A percentile compares a stretch with the other conserved stretches of the same genome.
Evolutionary conservation across 2,888 invertebrate species (phyloP).

Genomic region (Gandaritis pyraliata): DNA sequence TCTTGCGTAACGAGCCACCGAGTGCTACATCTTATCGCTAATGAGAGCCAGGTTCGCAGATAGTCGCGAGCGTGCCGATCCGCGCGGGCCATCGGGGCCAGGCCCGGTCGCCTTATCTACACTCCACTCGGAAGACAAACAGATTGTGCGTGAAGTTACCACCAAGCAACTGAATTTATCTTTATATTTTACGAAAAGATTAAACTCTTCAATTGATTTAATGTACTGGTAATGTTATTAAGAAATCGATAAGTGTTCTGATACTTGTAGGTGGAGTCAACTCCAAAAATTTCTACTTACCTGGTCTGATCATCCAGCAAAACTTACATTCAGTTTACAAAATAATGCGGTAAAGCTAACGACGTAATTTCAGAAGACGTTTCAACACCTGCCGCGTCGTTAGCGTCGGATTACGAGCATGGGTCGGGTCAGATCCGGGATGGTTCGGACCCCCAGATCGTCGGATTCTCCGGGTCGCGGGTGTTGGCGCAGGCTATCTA

Average conservation of each 20-base stretch:
- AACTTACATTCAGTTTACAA: no score
- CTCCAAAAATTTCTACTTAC: no score
- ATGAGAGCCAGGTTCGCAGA: slow-evolving; percentile 64
- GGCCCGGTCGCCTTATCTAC: slow-evolving; percentile 46
- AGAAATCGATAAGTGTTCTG: no score
- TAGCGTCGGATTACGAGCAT: slow-evolving; percentile 53
- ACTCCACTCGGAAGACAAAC: slow-evolving; percentile 39
- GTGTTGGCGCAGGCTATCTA: slow-evolving; percentile 73
- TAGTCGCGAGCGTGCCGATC: slow-evolving; percentile 57
- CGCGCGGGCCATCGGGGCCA: slow-evolving; percentile 51
- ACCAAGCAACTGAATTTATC: slow-evolving; percentile 28
- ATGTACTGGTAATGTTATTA: not conserved
- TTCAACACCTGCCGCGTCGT: slow-evolving; percentile 39
- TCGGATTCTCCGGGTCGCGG: slow-evolving; percentile 65
- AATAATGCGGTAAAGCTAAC: not conserved
- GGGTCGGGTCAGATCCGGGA: slow-evolving; percentile 49
- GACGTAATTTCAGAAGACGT: slow-evolving; percentile 21
- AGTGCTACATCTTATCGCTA: slow-evolving; percentile 69
- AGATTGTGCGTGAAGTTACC: slow-evolving; percentile 43
- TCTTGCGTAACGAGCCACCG: slow-evolving; percentile 65
- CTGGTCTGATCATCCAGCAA: no score
- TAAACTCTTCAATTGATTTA: slow-evolving; percentile 9
- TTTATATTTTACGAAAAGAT: slow-evolving; percentile 33
- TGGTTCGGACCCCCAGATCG: slow-evolving; percentile 46
- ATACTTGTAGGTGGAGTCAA: no score